Conservation (phyloP, 1,140 invertebrate species). For the Onthophagus taurus region DNA sequence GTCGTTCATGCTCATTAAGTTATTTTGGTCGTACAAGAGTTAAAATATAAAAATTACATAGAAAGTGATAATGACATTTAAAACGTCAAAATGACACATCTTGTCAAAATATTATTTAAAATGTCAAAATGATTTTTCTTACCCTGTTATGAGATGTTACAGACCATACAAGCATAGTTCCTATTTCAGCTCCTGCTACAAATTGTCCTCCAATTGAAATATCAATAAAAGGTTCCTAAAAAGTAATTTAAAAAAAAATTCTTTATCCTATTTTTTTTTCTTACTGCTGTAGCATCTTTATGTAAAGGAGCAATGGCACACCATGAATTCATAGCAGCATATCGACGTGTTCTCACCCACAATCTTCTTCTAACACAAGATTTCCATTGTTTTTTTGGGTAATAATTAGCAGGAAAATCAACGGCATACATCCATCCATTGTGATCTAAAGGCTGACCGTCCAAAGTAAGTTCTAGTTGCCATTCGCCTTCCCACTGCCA, state of each 20-base stretch:
- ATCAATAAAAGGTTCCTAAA: constrained; percentile 69
- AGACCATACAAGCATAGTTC: constrained; percentile 77
- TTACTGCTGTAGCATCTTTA: constrained; percentile 72
- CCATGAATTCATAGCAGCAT: constrained; percentile 84
- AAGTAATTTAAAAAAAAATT: constrained; percentile 17
- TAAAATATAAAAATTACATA: too few relatives aligned
- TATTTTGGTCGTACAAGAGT: too few relatives aligned
- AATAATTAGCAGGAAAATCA: constrained; percentile 82
- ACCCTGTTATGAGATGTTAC: constrained; percentile 80
- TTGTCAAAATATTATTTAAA: neutral
- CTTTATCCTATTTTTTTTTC: neutral
- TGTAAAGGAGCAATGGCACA: constrained; percentile 79
- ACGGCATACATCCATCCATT: constrained; percentile 93
- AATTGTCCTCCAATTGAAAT: constrained; percentile 75
- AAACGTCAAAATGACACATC: neutral
- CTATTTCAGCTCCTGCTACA: constrained; percentile 62
- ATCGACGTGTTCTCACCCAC: constrained; percentile 79
- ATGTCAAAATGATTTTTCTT: constrained; percentile 18
- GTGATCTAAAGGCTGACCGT: constrained; percentile 76
- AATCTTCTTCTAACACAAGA: constrained; percentile 83
- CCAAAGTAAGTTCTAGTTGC: constrained; percentile 77
- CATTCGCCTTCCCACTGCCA: constrained; percentile 93
- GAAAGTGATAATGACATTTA: too few relatives aligned
- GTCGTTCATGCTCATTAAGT: too few relatives aligned
- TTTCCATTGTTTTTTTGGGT: constrained; percentile 76